A percentile compares a stretch with the other conserved stretches of the same genome.
These are phyloP conservation scores for Tyto alba DNA, from an alignment of 2,113 vertebrate species.

Conservation along the genomic window DNA sequence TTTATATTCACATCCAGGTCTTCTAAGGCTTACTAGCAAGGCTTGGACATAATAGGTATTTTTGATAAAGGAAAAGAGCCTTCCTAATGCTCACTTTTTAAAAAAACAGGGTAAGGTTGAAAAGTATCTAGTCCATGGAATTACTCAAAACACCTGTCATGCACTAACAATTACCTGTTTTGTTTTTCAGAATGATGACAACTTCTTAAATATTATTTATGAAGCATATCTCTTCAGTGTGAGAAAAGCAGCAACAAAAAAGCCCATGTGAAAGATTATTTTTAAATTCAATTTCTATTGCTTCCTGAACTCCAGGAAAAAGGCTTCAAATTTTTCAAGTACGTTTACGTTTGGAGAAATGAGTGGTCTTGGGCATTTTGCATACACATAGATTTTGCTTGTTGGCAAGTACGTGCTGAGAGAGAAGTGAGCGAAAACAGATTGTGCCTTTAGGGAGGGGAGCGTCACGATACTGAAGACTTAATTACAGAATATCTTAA, in stretches of 20 bases:
- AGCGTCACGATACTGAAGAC: not conserved
- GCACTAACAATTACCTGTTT: not conserved
- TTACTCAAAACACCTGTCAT: not conserved
- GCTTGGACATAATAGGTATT: not conserved
- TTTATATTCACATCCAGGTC: not conserved
- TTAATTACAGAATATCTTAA: not conserved
- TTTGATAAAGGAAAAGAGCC: not conserved
- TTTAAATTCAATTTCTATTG: not conserved
- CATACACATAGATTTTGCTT: not conserved
- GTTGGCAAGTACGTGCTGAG: not conserved
- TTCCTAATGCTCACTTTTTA: not conserved
- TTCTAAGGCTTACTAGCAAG: not conserved
- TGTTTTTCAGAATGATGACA: conserved; percentile 87
- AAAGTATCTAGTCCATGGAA: not conserved
- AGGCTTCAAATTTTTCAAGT: not conserved
- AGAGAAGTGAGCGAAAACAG: not conserved
- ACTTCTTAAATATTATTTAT: conserved; percentile 91
- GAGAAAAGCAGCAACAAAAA: conserved; percentile 59
- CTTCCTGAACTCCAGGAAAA: not conserved
- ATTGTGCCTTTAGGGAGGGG: conserved; percentile 34
- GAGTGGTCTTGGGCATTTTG: conserved; percentile 22
- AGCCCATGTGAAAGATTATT: conserved; percentile 47
- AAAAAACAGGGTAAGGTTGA: not conserved
- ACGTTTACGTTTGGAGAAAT: not conserved
- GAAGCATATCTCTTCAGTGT: conserved; percentile 83